Conservation (phyloP, 2,113 vertebrate genomes). For the Myrmophylax atrothorax region DNA sequence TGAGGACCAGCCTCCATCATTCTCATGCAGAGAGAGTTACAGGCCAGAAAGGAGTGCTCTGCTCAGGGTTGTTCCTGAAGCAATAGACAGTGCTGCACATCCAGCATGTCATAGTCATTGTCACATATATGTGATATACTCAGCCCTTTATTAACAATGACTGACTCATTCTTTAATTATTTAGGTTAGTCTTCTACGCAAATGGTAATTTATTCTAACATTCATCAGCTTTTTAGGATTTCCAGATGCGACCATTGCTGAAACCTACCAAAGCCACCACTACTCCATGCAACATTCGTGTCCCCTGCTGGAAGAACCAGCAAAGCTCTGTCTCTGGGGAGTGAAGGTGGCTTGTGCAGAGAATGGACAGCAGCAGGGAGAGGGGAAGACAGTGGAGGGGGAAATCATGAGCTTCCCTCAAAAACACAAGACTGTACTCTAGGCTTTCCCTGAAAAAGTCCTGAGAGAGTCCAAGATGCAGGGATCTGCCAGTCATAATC, state of each 20-base stretch:
- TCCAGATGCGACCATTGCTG: background rate
- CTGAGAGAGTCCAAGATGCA: background rate
- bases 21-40: background rate
- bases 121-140: background rate
- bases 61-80: background rate
- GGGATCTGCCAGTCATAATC: background rate
- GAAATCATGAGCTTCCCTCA: background rate
- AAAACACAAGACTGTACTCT: background rate
- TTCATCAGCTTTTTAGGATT: background rate
- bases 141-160: background rate
- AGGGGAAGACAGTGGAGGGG: background rate
- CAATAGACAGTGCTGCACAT: background rate
- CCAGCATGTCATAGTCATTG: accelerated
- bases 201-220: background rate
- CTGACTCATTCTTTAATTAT: background rate
- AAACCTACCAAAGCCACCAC: background rate
- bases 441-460: background rate
- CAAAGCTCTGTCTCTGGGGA: background rate
- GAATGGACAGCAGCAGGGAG: background rate
- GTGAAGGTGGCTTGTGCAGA: background rate
- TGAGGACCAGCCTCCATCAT: background rate
- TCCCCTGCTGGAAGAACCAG: background rate
- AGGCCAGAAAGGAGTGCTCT: background rate
- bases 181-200: background rate
- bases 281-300: background rate